Base-by-base conservation (phyloP, 2,888 invertebrate genomes). In the Gonocerus acuteangulatus region DNA sequence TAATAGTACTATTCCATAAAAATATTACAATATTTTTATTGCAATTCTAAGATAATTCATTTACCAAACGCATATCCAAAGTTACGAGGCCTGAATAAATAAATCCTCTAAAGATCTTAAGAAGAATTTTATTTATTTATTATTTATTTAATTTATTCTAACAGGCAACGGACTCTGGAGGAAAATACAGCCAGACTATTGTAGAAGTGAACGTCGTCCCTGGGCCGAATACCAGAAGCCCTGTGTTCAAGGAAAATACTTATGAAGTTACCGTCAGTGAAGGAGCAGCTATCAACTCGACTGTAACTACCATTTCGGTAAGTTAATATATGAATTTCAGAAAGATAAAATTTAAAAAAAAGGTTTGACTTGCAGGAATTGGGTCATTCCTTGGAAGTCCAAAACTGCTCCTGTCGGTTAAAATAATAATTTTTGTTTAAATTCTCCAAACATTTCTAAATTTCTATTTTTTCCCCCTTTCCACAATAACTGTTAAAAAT, bases 261-360 rank as follows among this genome's bases (percentile, higher is more conserved):
- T 92, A 93, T 73, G 89, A 88, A 72, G 87, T 90, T 2, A 87
- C 89, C 68, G 88, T 93, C 9, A 91, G 90, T 66, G 92, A 93
- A 73, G 92, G 92, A 1, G 91, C 89, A 2, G 86, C 90, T 36
- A 86, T 92, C 63, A 90, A 90, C 71, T 89, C 90, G 0, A 89
- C 89, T 0, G 87, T 91, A 3, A 83, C 84, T 0, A 87, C 88
- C 9, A 83, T 91, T 15, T 82, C 82, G 68, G 86, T 85, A 71
- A 78, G 76, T 69, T 19, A 34, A n/a, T 19, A 3, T 51, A 19
- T n/a, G 1, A 32, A n/a, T n/a, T n/a, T n/a, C n/a, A n/a, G n/a
- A n/a, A 23, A 15, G 2, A n/a, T 1, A 21, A 21, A 13, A 1
- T n/a, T 1, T 9, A 7, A 48, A 32, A n/a, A n/a, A n/a, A n/a